phyloP scores from a whole-genome alignment of 2,113 vertebrate species.

The Smithornis capensis region DNA sequence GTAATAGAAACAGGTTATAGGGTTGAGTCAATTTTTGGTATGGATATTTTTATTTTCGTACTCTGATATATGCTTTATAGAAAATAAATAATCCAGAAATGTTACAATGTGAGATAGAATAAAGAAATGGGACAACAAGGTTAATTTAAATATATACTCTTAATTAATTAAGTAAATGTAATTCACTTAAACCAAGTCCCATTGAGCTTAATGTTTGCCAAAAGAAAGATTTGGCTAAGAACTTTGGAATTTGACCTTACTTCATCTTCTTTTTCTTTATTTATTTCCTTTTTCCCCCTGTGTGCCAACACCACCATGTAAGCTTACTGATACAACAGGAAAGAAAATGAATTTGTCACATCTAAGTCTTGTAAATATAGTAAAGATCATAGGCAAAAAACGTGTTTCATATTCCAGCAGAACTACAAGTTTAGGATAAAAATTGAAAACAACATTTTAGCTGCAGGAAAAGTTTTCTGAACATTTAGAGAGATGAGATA shows the following conservation, averaged over 20 bases:
- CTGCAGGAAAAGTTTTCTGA: slow-evolving; percentile 5
- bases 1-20: neutral
- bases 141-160: neutral
- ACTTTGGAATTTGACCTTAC: neutral
- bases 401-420: neutral
- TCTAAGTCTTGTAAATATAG: neutral
- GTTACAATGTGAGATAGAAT: neutral
- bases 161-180: neutral
- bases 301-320: neutral
- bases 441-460: neutral
- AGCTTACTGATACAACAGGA: neutral
- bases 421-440: neutral
- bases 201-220: neutral
- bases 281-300: too few species aligned
- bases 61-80: neutral
- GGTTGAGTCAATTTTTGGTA: neutral
- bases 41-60: neutral
- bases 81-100: neutral
- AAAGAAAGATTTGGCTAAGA: neutral
- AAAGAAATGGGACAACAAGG: neutral
- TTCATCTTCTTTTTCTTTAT: neutral
- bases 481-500: neutral
- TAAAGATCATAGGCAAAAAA: neutral
- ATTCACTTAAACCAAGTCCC: neutral
- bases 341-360: neutral